Conservation (phyloP, 2,888 invertebrate genomes). For the Hirtodrosophila cameraria region DNA sequence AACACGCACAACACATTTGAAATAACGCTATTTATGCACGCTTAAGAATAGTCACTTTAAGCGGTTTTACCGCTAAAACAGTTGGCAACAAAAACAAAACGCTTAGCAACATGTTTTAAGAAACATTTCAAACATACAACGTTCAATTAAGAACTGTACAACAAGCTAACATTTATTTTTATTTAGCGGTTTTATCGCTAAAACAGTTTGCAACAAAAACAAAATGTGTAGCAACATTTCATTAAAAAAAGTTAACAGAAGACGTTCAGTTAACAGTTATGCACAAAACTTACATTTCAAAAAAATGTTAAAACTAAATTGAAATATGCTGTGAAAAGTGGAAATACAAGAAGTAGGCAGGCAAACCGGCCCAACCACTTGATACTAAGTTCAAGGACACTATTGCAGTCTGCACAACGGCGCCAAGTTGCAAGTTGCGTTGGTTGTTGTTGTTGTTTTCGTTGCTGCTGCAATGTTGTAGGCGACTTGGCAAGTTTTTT, state of each 20-base stretch:
- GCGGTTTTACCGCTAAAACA: constrained; percentile 3
- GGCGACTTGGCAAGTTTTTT: constrained; percentile 29
- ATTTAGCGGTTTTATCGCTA: constrained; percentile 4
- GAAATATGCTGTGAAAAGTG: constrained; percentile 15
- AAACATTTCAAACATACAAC: no score
- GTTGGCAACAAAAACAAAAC: no score
- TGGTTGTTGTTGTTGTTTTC: constrained; percentile 13
- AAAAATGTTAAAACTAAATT: background rate
- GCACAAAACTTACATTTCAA: background rate
- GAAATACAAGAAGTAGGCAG: constrained; percentile 20
- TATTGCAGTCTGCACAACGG: constrained; percentile 32
- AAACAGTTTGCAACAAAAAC: background rate
- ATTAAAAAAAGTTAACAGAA: background rate
- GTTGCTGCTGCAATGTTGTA: constrained; percentile 19
- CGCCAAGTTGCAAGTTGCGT: constrained; percentile 33
- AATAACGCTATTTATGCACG: constrained; percentile 16
- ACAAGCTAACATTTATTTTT: no score
- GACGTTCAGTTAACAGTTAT: background rate
- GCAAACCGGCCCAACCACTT: constrained; percentile 52
- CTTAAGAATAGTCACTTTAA: constrained; percentile 9
- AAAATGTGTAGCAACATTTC: constrained; percentile 11
- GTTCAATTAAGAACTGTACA: no score
- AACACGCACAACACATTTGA: constrained; percentile 34
- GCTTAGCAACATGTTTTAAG: constrained; percentile 3
- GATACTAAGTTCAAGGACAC: constrained; percentile 59